Conservation (phyloP, 2,797 vertebrate species). For the Hydrocynus forskahlii region DNA sequence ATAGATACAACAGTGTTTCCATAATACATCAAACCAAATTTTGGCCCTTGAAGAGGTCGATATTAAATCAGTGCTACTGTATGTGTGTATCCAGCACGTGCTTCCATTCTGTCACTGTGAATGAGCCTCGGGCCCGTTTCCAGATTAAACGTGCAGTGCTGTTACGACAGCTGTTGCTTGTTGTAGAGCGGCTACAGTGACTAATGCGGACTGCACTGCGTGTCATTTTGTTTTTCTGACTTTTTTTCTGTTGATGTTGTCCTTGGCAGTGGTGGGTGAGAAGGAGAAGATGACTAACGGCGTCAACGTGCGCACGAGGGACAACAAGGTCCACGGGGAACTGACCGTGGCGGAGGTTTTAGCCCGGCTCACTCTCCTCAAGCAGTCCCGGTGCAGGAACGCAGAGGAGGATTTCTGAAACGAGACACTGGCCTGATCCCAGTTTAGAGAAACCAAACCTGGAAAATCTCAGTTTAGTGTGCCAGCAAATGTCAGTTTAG, state of each 20-base stretch:
- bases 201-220: conserved; percentile 36
- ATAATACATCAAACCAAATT: too few species aligned
- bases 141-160: background rate
- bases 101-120: conserved; percentile 1
- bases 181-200: conserved; percentile 59
- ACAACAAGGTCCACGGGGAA: conserved; percentile 94
- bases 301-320: conserved; percentile 91
- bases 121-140: conserved; percentile 6
- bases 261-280: conserved; percentile 91
- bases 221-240: conserved; percentile 1
- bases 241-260: conserved; percentile 43
- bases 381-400: conserved; percentile 74
- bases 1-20: too few species aligned
- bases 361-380: conserved; percentile 84
- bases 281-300: conserved; percentile 86
- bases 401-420: conserved; percentile 91
- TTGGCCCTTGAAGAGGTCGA: background rate
- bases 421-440: background rate
- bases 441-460: background rate
- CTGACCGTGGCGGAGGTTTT: conserved; percentile 80
- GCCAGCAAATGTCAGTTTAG: background rate
- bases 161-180: conserved; percentile 31
- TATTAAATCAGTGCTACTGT: background rate
- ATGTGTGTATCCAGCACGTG: background rate
- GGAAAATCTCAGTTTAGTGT: too few species aligned